Conservation (phyloP, 2,888 invertebrate genomes). For the Graphium colonna region DNA sequence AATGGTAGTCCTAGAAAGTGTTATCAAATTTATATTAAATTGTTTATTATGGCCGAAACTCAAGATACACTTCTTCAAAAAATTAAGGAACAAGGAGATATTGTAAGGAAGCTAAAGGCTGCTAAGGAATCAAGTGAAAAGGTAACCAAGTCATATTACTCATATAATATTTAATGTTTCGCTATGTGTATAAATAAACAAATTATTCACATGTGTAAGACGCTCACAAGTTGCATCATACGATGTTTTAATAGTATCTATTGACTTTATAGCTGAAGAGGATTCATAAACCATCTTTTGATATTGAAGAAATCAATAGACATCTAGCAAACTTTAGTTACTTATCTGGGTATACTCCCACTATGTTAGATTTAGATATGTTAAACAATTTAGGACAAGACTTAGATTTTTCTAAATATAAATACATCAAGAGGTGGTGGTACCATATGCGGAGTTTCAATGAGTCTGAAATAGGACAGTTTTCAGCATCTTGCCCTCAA, state of each 20-base stretch:
- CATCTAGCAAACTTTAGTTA: constrained; percentile 79
- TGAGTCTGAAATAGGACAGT: constrained; percentile 65
- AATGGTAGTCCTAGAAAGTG: constrained; percentile 25
- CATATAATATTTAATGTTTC: too few relatives aligned
- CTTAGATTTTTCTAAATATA: constrained; percentile 58
- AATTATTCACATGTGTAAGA: not conserved
- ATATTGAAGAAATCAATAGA: constrained; percentile 56
- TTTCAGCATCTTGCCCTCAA: constrained; percentile 50
- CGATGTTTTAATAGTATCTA: constrained; percentile 12
- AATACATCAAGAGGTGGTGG: constrained; percentile 80
- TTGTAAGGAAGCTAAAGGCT: constrained; percentile 89
- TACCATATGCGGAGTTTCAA: constrained; percentile 81
- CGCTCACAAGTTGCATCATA: constrained; percentile 21
- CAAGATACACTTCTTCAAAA: constrained; percentile 58
- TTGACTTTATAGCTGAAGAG: constrained; percentile 55
- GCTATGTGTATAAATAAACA: too few relatives aligned
- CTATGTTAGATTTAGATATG: constrained; percentile 68
- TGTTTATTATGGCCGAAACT: constrained; percentile 52
- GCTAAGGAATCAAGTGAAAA: constrained; percentile 88
- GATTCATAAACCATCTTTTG: constrained; percentile 35
- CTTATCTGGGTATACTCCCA: constrained; percentile 76
- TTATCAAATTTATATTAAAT: not conserved
- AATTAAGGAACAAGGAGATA: constrained; percentile 85
- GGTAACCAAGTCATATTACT: too few relatives aligned
- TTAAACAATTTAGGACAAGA: constrained; percentile 49